Percentiles rank a stretch among this genome's conserved stretches.
Conservation (phyloP, 2,113 vertebrate species). For the Terrapene triunguis region DNA sequence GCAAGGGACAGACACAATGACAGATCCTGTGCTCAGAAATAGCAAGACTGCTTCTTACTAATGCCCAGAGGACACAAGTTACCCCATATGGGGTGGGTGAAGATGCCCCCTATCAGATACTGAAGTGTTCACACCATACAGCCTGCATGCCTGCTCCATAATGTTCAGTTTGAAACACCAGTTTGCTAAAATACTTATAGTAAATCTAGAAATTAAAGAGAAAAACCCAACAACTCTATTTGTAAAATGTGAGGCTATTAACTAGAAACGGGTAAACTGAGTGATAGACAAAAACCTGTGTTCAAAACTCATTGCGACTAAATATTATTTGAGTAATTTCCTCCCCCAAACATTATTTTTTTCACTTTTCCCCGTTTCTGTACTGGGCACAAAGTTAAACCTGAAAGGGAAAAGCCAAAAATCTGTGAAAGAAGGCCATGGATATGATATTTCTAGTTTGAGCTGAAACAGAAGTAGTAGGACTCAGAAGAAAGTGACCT, state of each 20-base stretch:
- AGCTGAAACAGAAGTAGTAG: background rate
- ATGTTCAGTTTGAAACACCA: background rate
- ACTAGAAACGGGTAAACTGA: background rate
- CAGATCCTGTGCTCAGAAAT: background rate
- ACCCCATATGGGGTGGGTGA: background rate
- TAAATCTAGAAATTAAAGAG: background rate
- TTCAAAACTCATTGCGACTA: background rate
- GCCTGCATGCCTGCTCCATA: background rate
- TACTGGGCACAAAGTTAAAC: background rate
- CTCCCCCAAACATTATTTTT: background rate
- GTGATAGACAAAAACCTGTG: background rate
- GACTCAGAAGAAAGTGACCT: background rate
- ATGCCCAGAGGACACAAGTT: constrained; percentile 1
- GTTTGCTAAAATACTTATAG: background rate
- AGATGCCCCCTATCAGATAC: background rate
- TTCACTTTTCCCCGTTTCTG: constrained; percentile 12
- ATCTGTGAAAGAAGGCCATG: background rate
- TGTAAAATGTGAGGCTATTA: background rate
- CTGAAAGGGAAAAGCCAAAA: background rate
- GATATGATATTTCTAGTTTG: background rate
- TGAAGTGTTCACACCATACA: too few relatives aligned
- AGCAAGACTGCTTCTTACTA: constrained; percentile 16
- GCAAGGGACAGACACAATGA: background rate
- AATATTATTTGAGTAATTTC: constrained; percentile 7
- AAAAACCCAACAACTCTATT: background rate